These are phyloP conservation scores for Adelges cooleyi DNA, from an alignment of 1,140 invertebrate genomes.

Conservation along the genomic window DNA sequence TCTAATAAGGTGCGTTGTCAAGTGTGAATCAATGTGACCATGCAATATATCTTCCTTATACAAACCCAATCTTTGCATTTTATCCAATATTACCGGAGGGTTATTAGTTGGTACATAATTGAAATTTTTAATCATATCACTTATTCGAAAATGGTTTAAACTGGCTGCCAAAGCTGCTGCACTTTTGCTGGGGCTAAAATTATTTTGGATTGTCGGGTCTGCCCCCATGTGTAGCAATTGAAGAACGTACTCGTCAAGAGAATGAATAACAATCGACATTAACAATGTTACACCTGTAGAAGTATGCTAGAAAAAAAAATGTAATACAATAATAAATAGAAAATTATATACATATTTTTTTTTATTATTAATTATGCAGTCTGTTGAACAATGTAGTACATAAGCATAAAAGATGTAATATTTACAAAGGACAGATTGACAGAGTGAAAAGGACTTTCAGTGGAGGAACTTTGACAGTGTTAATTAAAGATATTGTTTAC, in stretches of 20 bases:
- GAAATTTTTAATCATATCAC: slow-evolving; percentile 13
- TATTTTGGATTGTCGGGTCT: slow-evolving; percentile 50
- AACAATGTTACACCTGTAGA: slow-evolving; percentile 57
- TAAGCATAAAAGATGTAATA: too few species aligned
- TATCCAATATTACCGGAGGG: not conserved
- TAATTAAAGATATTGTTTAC: too few species aligned
- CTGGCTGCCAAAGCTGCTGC: slow-evolving; percentile 15
- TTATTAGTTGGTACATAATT: not conserved
- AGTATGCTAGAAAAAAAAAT: slow-evolving; percentile 48
- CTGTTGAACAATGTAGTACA: too few species aligned
- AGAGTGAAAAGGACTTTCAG: too few species aligned
- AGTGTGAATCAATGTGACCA: slow-evolving; percentile 7
- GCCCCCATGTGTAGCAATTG: slow-evolving; percentile 59
- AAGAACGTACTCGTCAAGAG: slow-evolving; percentile 50
- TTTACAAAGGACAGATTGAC: too few species aligned
- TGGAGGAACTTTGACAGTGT: too few species aligned
- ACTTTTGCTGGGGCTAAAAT: not conserved
- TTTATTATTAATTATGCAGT: too few species aligned
- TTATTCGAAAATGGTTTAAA: slow-evolving; percentile 10
- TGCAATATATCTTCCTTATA: slow-evolving; percentile 14
- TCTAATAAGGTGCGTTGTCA: slow-evolving; percentile 7
- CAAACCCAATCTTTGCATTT: slow-evolving; percentile 2
- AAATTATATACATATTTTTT: too few species aligned
- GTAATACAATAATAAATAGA: too few species aligned
- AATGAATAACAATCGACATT: slow-evolving; percentile 61